phyloP scores from a whole-genome alignment of 2,888 invertebrate species.

The Agrotis puta region DNA sequence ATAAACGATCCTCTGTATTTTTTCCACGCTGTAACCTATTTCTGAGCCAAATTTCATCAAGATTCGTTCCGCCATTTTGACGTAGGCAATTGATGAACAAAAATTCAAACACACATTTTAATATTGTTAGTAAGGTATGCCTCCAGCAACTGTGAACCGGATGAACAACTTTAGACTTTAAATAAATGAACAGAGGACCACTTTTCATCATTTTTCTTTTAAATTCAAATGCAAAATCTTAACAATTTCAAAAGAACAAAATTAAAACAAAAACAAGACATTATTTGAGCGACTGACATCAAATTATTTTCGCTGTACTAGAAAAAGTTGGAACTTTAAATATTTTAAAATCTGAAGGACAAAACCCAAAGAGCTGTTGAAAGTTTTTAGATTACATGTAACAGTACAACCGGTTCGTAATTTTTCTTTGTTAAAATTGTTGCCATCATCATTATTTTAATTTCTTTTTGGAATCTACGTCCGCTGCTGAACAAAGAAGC shows the following conservation, averaged over 20 bases:
- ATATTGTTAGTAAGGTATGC: no score
- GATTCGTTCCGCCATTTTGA: no score
- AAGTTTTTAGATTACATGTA: not conserved
- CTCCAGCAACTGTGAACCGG: no score
- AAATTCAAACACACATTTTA: no score
- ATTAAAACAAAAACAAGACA: not conserved
- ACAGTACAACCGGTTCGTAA: not conserved
- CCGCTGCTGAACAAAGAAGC: no score
- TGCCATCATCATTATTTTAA: not conserved
- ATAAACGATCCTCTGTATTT: no score
- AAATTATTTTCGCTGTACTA: slow-evolving; percentile 9
- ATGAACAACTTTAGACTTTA: no score
- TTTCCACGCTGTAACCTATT: no score
- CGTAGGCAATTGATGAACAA: no score
- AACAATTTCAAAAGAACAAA: not conserved
- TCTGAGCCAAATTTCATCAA: no score
- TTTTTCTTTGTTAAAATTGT: not conserved
- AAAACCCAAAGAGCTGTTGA: not conserved
- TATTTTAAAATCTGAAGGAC: not conserved
- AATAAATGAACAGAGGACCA: not conserved
- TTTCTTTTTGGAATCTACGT: no score
- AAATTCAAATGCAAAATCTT: not conserved
- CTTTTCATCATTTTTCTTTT: not conserved
- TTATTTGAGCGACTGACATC: not conserved
- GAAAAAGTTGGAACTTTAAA: not conserved